Evolutionary conservation across 2,113 vertebrate genomes (phyloP).

Genomic region (Mungos mungo): DNA sequence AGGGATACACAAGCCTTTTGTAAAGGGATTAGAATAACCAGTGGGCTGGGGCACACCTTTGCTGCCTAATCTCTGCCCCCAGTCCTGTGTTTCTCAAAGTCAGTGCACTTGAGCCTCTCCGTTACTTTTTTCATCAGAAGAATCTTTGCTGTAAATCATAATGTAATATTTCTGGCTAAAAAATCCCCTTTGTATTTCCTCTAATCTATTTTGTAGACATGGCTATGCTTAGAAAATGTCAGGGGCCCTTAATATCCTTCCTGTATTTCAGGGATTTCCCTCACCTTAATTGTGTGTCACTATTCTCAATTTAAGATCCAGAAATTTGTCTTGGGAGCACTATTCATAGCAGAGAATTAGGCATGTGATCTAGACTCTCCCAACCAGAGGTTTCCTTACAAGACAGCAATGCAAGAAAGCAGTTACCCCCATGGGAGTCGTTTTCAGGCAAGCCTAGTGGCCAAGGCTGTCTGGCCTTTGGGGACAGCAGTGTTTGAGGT

Average conservation of each 20-base stretch:
- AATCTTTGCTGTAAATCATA: neutral
- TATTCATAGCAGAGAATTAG: neutral
- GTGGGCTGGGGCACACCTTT: neutral
- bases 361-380: neutral
- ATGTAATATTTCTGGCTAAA: neutral
- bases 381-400: neutral
- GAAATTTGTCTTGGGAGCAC: neutral
- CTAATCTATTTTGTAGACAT: neutral
- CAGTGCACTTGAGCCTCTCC: neutral
- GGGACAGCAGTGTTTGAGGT: neutral
- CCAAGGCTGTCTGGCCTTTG: neutral
- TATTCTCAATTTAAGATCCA: constrained; percentile 5
- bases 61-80: neutral
- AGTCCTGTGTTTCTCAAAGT: neutral
- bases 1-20: neutral
- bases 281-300: neutral
- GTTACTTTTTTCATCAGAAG: neutral
- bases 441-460: neutral
- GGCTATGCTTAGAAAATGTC: neutral
- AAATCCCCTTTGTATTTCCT: neutral
- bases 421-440: neutral
- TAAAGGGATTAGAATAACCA: neutral
- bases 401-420: neutral
- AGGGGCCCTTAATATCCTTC: neutral
- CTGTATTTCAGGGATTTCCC: neutral